phyloP scores from a whole-genome alignment of 2,888 invertebrate genomes.

The Drosophila pseudotalamancana region DNA sequence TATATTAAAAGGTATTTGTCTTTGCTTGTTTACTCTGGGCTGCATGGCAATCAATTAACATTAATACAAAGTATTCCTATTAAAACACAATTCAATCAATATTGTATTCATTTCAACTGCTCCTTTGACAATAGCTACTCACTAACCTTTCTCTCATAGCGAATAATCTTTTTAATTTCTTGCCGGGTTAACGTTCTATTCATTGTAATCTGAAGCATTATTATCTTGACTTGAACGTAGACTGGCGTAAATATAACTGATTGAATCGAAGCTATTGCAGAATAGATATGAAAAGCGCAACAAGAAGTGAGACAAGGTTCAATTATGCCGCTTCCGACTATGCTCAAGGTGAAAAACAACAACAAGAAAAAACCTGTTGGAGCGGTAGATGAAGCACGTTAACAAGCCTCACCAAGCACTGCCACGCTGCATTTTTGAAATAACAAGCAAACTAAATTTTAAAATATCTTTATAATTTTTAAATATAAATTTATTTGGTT shows the following conservation, averaged over 20 bases:
- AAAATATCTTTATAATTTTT: background rate
- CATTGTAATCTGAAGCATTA: conserved; percentile 46
- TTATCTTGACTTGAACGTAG: conserved; percentile 51
- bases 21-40: conserved; percentile 15
- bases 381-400: conserved; percentile 3
- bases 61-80: background rate
- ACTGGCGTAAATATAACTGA: conserved; percentile 34
- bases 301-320: conserved; percentile 58
- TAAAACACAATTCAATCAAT: conserved; percentile 11
- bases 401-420: conserved; percentile 7
- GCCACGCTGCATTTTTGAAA: conserved; percentile 52
- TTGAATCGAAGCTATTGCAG: conserved; percentile 47
- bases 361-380: conserved; percentile 51
- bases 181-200: conserved; percentile 17
- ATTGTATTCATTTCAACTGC: background rate
- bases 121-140: background rate
- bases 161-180: conserved; percentile 53
- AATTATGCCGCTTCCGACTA: conserved; percentile 40
- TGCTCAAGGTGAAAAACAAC: conserved; percentile 24
- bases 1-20: conserved; percentile 36
- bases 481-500: background rate
- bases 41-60: conserved; percentile 25
- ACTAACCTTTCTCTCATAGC: conserved; percentile 52
- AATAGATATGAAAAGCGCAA: conserved; percentile 12
- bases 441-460: background rate